phyloP scores from a whole-genome alignment of 30 jellyfish, hydroid and myxozoan species.

The Turritopsis dohrnii region DNA sequence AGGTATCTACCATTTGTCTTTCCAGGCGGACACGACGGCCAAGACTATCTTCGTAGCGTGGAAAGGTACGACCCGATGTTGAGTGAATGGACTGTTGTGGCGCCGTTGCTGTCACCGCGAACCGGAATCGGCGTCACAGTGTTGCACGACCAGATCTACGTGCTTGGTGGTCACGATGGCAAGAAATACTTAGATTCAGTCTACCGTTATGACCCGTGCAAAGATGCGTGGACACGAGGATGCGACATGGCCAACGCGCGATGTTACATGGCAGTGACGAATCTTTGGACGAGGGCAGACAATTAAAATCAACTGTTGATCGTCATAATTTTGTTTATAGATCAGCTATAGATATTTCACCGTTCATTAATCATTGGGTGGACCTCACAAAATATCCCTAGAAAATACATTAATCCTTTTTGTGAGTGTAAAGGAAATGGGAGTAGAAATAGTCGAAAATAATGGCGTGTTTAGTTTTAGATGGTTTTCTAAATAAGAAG shows the following conservation, averaged over 20 bases:
- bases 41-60: conserved; percentile 68
- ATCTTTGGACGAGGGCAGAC: neutral
- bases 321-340: neutral
- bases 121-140: conserved; percentile 88
- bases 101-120: conserved; percentile 81
- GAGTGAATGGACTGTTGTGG: conserved; percentile 81
- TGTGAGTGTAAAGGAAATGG: too few relatives aligned
- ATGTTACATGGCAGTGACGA: conserved; percentile 69
- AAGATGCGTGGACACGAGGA: conserved; percentile 61
- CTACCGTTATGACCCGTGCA: conserved; percentile 54
- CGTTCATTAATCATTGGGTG: too few relatives aligned
- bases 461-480: too few relatives aligned
- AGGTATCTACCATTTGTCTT: too few relatives aligned
- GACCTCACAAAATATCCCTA: too few relatives aligned
- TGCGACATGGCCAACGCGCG: conserved; percentile 66
- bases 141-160: conserved; percentile 50
- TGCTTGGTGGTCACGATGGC: conserved; percentile 93
- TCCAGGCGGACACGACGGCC: conserved; percentile 98
- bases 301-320: neutral
- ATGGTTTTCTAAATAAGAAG: too few relatives aligned
- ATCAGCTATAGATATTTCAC: neutral
- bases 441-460: too few relatives aligned
- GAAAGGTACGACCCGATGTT: conserved; percentile 84
- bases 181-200: conserved; percentile 68
- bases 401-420: too few relatives aligned